These are phyloP conservation scores for Melieria omissa DNA, from an alignment of 2,888 invertebrate genomes.

Conservation along the genomic window DNA sequence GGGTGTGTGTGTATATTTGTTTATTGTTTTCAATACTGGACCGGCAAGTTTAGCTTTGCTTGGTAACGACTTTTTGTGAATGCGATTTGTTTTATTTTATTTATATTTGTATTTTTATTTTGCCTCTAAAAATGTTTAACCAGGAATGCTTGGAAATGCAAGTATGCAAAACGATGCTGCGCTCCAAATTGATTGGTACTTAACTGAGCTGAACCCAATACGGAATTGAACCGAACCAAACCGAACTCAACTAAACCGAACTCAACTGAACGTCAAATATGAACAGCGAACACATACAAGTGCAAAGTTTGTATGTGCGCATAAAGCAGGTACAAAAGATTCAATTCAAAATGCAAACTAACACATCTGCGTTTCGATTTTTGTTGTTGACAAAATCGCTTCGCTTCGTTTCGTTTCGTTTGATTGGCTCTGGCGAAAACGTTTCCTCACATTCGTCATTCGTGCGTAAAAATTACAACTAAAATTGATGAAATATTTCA, in stretches of 20 bases:
- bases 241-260: not conserved
- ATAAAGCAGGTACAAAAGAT: conserved; percentile 16
- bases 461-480: too few species aligned
- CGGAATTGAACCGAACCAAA: not conserved
- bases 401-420: too few species aligned
- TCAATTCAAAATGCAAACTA: not conserved
- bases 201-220: too few species aligned
- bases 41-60: conserved; percentile 53
- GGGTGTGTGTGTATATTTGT: not conserved
- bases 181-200: not conserved
- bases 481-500: too few species aligned
- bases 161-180: not conserved
- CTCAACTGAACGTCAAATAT: not conserved
- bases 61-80: conserved; percentile 6
- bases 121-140: not conserved
- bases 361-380: not conserved
- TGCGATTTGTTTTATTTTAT: conserved; percentile 3
- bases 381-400: not conserved
- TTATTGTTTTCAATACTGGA: conserved; percentile 55
- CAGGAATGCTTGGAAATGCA: conserved; percentile 20
- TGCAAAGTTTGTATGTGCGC: conserved; percentile 5
- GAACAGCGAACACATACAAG: conserved; percentile 4
- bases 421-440: too few species aligned
- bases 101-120: not conserved
- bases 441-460: too few species aligned